phyloP scores from a whole-genome alignment of 2,113 vertebrate genomes.

The Machaerirhynchus nigripectus region DNA sequence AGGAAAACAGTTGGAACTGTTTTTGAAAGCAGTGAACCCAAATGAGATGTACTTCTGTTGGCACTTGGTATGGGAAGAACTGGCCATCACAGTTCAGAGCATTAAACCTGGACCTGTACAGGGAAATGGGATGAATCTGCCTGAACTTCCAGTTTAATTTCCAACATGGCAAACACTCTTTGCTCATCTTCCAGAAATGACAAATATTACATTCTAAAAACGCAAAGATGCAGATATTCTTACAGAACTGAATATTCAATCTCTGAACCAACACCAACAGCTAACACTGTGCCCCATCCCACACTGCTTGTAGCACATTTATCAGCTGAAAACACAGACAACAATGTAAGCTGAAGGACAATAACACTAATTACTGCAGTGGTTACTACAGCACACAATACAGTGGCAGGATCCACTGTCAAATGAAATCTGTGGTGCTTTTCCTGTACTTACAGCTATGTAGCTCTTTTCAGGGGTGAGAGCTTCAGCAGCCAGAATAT shows the following conservation, averaged over 20 bases:
- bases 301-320: not conserved
- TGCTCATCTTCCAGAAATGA: not conserved
- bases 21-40: not conserved
- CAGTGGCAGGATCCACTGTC: not conserved
- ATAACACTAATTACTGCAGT: not conserved
- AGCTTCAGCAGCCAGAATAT: constrained; percentile 83
- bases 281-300: not conserved
- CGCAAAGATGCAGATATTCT: not conserved
- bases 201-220: not conserved
- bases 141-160: not conserved
- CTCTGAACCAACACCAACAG: not conserved
- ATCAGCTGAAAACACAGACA: not conserved
- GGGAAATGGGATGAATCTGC: not conserved
- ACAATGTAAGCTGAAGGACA: not conserved
- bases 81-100: not conserved
- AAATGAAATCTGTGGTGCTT: not conserved
- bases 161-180: not conserved
- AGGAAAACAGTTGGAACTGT: not conserved
- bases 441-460: constrained; percentile 81
- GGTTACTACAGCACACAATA: not conserved
- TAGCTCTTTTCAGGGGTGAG: constrained; percentile 77
- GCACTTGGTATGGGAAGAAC: not conserved
- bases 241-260: not conserved
- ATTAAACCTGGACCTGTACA: not conserved
- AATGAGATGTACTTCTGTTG: not conserved